Base-by-base conservation (phyloP, 1,140 invertebrate species). In the Eurytemora carolleeae region DNA sequence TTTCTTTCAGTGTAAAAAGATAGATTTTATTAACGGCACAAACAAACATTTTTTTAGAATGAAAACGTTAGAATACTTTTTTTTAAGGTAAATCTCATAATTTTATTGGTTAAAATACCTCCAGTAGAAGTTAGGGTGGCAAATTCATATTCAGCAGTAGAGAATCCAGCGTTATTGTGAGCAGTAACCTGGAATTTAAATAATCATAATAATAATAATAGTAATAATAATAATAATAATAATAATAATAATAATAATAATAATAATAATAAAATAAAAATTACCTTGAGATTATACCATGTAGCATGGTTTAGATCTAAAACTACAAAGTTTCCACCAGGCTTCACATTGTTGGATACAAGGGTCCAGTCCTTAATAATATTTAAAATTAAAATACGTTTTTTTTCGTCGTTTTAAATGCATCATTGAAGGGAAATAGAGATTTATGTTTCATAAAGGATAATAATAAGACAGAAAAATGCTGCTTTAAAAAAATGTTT, bases 311-410 rank as follows among this genome's bases (percentile, higher is more conserved):
- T 86, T 65, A 97, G 73, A 70, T 94, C 90, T 63, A 89, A 75
- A 25, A 94, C 85, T 3, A 90, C 85, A 69, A 89, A 91, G 71
- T 90, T 89, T 63, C 85, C 85, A 64, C 84, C 84, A 2, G 86
- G 85, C 71, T 90, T 89, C 0, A 91, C 87, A 69, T 87, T 87
- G 71, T 91, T 92, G 3, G 87, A 88, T 19, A 91, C 87, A 71
- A 91, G 85, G 67, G 85, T 89, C 88, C 88, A 93, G 77, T 92
- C 87, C 62, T n/a, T n/a, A n/a, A n/a, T n/a, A n/a, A n/a, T n/a
- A n/a, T n/a, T n/a, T n/a, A n/a, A n/a, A n/a, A n/a, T n/a, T n/a
- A n/a, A n/a, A n/a, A n/a, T n/a, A n/a, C n/a, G n/a, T n/a, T n/a
- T n/a, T n/a, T n/a, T n/a, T n/a, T n/a, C n/a, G n/a, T n/a, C n/a